Evolutionary conservation across 2,113 vertebrate genomes (phyloP).

Genomic region (Casuarius casuarius): DNA sequence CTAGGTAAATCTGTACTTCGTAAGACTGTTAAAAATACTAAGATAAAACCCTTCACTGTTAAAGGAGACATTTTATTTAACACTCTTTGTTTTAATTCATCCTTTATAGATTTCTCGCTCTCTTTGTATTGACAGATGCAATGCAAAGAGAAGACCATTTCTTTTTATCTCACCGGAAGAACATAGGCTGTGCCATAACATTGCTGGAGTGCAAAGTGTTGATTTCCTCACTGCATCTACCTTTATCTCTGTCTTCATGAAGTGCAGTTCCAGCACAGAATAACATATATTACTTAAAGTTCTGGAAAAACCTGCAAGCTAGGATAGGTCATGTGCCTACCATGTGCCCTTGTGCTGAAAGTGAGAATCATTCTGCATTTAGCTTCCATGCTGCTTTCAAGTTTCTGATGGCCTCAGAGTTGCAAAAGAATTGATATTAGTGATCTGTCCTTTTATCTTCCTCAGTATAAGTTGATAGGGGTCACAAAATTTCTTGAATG

Average conservation of each 20-base stretch:
- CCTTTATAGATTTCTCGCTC: background rate
- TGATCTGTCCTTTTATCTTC: background rate
- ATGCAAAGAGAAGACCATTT: background rate
- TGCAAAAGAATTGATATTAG: background rate
- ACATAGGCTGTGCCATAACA: background rate
- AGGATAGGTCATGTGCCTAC: background rate
- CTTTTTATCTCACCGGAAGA: accelerated
- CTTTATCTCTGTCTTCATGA: background rate
- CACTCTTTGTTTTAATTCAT: background rate
- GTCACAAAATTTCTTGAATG: background rate
- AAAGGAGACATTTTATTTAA: background rate
- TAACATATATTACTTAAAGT: background rate
- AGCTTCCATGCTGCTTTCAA: accelerated
- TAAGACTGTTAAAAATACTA: background rate
- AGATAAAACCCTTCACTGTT: background rate
- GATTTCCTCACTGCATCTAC: background rate
- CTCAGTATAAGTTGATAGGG: background rate
- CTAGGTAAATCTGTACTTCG: accelerated
- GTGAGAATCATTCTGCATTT: background rate
- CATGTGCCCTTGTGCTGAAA: background rate
- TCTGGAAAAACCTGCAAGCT: background rate
- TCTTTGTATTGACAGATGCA: background rate
- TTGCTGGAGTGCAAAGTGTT: background rate
- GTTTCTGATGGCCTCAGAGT: background rate
- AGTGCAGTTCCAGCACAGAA: background rate